These are phyloP conservation scores for Typhlichthys eigenmanni DNA, from an alignment of 2,797 vertebrate genomes.

Conservation along the genomic window DNA sequence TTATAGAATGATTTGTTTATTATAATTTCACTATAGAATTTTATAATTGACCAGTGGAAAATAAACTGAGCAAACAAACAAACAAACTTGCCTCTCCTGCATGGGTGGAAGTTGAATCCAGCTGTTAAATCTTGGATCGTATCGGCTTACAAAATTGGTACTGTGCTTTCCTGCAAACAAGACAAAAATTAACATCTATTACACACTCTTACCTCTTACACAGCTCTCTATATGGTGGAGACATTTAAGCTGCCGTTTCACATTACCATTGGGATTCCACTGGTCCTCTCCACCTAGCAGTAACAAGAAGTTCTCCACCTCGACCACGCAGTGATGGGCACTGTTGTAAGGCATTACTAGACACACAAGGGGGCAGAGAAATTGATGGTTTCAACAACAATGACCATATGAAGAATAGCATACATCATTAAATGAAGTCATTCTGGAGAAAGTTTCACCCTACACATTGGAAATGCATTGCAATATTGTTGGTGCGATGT, in stretches of 20 bases:
- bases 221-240: no score
- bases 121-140: constrained; percentile 98
- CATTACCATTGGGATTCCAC: constrained; percentile 95
- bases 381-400: constrained; percentile 5
- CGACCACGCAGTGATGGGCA: constrained; percentile 98
- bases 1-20: no score
- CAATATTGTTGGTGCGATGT: no score
- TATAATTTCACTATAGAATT: no score
- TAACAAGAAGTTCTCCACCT: constrained; percentile 98
- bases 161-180: constrained; percentile 92
- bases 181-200: constrained; percentile 4
- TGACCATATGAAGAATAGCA: not conserved
- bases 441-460: no score
- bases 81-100: constrained; percentile 91
- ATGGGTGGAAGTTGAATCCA: constrained; percentile 99
- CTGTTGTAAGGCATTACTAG: constrained; percentile 99
- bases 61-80: no score
- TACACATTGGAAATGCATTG: no score
- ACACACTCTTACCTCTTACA: no score
- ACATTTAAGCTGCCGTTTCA: not conserved
- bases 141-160: constrained; percentile 98
- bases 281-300: constrained; percentile 98
- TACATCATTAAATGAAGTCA: no score
- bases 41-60: no score
- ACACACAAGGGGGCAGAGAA: constrained; percentile 54